These are phyloP conservation scores for Brachionus sp. DNA, from an alignment of 1,140 invertebrate species.

Conservation along the genomic window DNA sequence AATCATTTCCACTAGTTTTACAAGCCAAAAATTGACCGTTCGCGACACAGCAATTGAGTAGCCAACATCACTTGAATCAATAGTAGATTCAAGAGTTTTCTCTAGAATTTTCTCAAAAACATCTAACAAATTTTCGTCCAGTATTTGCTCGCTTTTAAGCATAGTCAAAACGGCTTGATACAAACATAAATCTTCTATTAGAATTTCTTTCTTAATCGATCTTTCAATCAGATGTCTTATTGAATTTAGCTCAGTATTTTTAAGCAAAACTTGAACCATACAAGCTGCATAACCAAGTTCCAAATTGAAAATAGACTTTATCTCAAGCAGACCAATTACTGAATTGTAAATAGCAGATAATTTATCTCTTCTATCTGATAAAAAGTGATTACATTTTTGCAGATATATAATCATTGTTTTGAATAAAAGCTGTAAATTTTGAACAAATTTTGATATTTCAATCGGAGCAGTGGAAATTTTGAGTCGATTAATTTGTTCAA, in stretches of 20 bases:
- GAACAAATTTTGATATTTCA: not conserved
- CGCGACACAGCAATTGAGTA: constrained; percentile 11
- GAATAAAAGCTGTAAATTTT: constrained; percentile 39
- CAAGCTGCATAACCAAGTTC: constrained; percentile 32
- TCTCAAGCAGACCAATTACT: not conserved
- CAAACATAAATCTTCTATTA: constrained; percentile 20
- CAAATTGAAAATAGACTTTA: constrained; percentile 18
- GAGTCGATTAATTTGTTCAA: not conserved
- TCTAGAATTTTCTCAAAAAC: constrained; percentile 10
- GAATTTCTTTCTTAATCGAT: not conserved
- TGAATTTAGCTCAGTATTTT: not conserved
- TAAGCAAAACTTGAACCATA: constrained; percentile 21
- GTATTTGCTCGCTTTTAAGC: not conserved
- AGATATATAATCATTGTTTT: constrained; percentile 38
- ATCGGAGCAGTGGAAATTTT: not conserved
- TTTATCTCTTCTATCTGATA: not conserved
- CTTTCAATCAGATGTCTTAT: not conserved
- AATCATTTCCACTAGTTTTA: not conserved
- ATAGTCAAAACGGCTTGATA: constrained; percentile 26
- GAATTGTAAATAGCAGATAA: not conserved
- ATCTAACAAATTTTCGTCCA: not conserved
- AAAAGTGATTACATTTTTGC: not conserved
- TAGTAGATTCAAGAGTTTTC: not conserved
- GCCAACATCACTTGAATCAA: constrained; percentile 1
- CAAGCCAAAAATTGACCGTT: constrained; percentile 18